These are phyloP conservation scores for Epistrophella euchroma DNA, from an alignment of 2,888 invertebrate genomes.

Conservation along the genomic window DNA sequence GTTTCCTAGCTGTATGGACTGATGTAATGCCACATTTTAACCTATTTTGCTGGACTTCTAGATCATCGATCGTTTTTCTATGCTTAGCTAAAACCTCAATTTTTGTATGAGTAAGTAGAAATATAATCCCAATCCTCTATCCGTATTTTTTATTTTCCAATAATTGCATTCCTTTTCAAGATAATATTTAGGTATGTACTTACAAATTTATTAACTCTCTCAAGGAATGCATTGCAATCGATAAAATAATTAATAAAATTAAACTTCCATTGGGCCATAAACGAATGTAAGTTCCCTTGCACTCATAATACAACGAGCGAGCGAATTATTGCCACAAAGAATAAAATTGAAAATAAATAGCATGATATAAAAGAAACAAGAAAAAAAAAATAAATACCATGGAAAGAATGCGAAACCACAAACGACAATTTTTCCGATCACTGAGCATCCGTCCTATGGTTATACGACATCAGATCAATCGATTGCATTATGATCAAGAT, in stretches of 20 bases:
- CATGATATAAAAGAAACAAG: not conserved
- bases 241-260: too few relatives aligned
- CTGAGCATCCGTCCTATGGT: conserved; percentile 30
- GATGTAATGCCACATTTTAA: too few relatives aligned
- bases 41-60: too few relatives aligned
- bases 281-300: not conserved
- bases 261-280: not conserved
- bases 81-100: too few relatives aligned
- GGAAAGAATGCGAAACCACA: conserved; percentile 19
- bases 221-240: not conserved
- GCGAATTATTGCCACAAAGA: conserved; percentile 17
- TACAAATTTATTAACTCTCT: not conserved
- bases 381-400: conserved; percentile 11
- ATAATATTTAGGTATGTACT: too few relatives aligned
- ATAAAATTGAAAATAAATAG: conserved; percentile 47
- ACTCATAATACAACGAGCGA: too few relatives aligned
- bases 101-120: too few relatives aligned
- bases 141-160: too few relatives aligned
- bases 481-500: conserved; percentile 58
- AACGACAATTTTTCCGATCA: conserved; percentile 57
- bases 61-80: too few relatives aligned
- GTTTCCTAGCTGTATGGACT: too few relatives aligned
- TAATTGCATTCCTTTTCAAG: too few relatives aligned
- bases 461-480: conserved; percentile 60
- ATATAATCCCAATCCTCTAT: too few relatives aligned